phyloP scores from a whole-genome alignment of 2,113 vertebrate genomes.

The Anser brachyrhynchus region DNA sequence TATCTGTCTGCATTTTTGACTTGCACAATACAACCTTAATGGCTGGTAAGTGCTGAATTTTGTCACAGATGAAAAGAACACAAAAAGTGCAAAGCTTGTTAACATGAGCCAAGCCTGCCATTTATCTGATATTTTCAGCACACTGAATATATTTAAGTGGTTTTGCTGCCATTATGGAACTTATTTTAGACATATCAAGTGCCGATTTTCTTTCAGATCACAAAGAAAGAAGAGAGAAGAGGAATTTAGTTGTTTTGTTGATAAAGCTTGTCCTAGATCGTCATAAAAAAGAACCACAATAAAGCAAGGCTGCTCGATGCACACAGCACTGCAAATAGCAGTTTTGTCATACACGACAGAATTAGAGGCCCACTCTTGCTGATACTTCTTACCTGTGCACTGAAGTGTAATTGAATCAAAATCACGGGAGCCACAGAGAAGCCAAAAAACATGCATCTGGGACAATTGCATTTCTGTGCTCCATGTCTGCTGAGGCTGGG shows the following conservation, averaged over 20 bases:
- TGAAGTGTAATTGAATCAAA: background rate
- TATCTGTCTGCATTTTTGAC: constrained; percentile 47
- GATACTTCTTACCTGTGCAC: constrained; percentile 2
- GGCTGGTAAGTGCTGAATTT: constrained; percentile 51
- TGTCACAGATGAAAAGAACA: constrained; percentile 56
- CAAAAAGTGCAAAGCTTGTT: constrained; percentile 59
- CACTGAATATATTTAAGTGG: constrained; percentile 25
- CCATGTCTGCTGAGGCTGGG: background rate
- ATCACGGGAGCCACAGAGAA: background rate
- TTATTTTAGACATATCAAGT: constrained; percentile 58
- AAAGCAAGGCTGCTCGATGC: background rate
- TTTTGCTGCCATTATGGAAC: constrained; percentile 36
- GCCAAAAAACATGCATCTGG: background rate
- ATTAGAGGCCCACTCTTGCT: constrained; percentile 14
- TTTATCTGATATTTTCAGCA: constrained; percentile 68
- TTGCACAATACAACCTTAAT: constrained; percentile 61
- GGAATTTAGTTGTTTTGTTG: constrained; percentile 35
- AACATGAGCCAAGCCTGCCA: constrained; percentile 43
- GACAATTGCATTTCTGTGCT: background rate
- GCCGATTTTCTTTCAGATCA: constrained; percentile 38
- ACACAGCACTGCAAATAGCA: background rate
- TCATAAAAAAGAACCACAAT: background rate
- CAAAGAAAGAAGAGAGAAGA: constrained; percentile 13
- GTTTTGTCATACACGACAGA: background rate
- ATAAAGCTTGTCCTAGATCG: background rate